Evolutionary conservation across 2,113 vertebrate genomes (phyloP).

Genomic region (Calcarius ornatus): DNA sequence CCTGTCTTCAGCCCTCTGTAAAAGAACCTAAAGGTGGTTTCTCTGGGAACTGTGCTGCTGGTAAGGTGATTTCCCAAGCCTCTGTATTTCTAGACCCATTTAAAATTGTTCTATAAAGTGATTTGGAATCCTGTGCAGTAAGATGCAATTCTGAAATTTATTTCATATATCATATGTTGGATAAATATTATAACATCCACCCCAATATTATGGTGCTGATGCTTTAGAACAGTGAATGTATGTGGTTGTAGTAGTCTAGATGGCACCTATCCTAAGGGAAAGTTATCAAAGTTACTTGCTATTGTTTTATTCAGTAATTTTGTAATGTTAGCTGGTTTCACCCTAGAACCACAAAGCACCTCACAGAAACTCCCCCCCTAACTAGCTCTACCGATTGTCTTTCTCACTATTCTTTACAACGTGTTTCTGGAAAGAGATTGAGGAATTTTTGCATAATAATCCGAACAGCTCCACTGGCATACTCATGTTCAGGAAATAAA

Average conservation of each 20-base stretch:
- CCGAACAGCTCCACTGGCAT: neutral
- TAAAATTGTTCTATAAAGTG: neutral
- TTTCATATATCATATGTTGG: neutral
- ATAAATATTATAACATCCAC: neutral
- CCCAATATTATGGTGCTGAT: neutral
- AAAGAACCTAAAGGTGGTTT: neutral
- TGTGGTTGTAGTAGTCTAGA: neutral
- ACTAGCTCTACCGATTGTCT: neutral
- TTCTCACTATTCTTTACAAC: neutral
- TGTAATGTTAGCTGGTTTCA: neutral
- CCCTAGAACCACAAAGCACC: neutral
- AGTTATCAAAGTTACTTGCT: neutral
- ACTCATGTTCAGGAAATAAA: neutral
- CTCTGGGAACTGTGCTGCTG: neutral
- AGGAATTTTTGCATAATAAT: neutral
- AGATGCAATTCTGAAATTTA: neutral
- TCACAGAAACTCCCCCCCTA: neutral
- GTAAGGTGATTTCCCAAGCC: neutral
- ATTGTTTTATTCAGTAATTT: neutral
- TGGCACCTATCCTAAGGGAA: neutral
- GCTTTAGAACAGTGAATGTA: neutral
- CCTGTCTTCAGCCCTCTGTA: too few species aligned
- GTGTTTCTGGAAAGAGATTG: neutral
- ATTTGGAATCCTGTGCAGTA: neutral
- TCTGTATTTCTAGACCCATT: neutral